Base-by-base conservation (phyloP, 2,888 invertebrate species). In the Scaptomyza polygonia region DNA sequence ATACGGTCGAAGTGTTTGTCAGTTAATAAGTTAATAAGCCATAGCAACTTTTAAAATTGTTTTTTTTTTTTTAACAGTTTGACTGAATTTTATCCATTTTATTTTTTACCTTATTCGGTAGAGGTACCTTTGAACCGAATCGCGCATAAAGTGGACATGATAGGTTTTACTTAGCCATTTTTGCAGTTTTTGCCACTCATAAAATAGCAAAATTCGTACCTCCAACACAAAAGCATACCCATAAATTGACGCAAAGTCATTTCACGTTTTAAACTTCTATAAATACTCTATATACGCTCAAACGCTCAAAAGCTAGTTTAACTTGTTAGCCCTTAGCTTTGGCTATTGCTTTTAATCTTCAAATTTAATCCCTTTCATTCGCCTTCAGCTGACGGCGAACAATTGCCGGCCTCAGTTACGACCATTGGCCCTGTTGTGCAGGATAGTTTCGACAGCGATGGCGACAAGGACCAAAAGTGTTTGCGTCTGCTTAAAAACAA, bases 401-500 rank as follows among this genome's bases (percentile, higher is more conserved):
- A 80, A 58, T 70, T 67, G 77, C 58, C 74, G 21, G 77, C 67
- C 54, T 71, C 73, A 58, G 76, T 36, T 1, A 21, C 65, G n/a
- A 8, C 44, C 25, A 64, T 65, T 45, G 79, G 85, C 16, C 73
- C 85, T 3, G 57, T 72, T 16, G 77, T 55, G 49, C 86, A 83
- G 77, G 90, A 87, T 42, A 89, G 89, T 72, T 87, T 91, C 49
- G 91, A 91, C 56, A 87, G 86, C 52, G 82, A 82, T 30, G 74
- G 77, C 30, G 88, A 89, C 59, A 90, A 89, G 72, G 89, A 88
- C 56, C 89, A 88, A 61, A 91, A 91, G 70, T 88, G 89, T 54
- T 74, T 91, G 64, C 90, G 91, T 21, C 77, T 91, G 42, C 72
- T 91, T 7, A 91, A 91, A 70, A 91, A 91, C 71, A 91, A 91